Evolutionary conservation across 2,888 invertebrate genomes (phyloP).

Genomic region (Eledona agricola): DNA sequence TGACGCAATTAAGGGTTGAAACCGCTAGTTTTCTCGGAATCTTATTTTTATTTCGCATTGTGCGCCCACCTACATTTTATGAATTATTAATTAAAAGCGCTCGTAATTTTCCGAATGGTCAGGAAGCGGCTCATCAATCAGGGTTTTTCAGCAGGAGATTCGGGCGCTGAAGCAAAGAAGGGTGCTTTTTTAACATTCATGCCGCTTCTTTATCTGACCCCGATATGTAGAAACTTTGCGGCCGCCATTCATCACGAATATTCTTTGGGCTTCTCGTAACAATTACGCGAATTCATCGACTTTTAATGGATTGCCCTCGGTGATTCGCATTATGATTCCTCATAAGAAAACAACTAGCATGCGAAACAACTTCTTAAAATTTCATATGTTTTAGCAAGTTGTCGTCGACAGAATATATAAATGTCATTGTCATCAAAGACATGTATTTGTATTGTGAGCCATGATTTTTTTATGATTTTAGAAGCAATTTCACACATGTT

Average conservation of each 20-base stretch:
- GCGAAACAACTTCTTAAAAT: too few relatives aligned
- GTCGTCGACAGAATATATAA: too few relatives aligned
- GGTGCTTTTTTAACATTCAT: constrained; percentile 31
- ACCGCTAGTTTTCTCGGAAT: neutral
- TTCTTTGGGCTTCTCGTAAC: constrained; percentile 15
- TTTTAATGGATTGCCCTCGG: constrained; percentile 27
- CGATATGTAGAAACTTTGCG: constrained; percentile 30
- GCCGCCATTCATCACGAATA: constrained; percentile 24
- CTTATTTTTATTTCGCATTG: constrained; percentile 25
- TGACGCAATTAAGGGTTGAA: constrained; percentile 2
- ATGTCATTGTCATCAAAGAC: too few relatives aligned
- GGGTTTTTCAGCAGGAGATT: constrained; percentile 14
- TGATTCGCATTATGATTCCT: neutral
- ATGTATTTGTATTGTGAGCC: too few relatives aligned
- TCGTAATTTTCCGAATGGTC: too few relatives aligned
- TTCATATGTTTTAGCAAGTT: too few relatives aligned
- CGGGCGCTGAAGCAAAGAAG: too few relatives aligned
- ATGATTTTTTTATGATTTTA: too few relatives aligned
- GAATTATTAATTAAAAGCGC: constrained; percentile 23
- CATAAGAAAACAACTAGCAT: too few relatives aligned
- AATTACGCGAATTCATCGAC: constrained; percentile 23
- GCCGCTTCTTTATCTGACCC: constrained; percentile 31
- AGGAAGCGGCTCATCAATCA: constrained; percentile 5
- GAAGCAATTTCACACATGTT: too few relatives aligned
- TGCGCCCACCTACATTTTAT: constrained; percentile 19